Evolutionary conservation across 2,113 vertebrate species (phyloP), one percentile per base, ranked within the genome.

Genomic region (Upupa epops): DNA sequence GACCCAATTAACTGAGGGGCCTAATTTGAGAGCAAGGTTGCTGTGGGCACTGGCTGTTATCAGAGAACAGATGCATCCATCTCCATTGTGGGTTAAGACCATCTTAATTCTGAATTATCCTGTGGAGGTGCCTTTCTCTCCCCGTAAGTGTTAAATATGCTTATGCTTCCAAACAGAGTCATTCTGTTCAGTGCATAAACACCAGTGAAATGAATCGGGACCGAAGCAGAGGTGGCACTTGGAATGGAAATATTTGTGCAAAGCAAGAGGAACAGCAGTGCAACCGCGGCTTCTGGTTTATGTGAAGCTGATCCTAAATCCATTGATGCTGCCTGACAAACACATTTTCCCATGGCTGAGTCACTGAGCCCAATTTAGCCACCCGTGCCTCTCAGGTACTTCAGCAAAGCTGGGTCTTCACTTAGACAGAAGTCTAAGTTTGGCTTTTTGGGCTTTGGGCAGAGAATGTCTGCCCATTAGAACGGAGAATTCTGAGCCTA

Each of bases 1-100:
- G 81, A 95, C 91, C 91, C 70, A 93, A 64, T 95, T 96, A 95
- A 92, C 40, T 69, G 63, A 90, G 76, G 49, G 58, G 84, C 19
- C 77, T 92, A 89, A 90, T 92, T 82, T 92, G 45, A n/a, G 9
- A 92, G 2, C 6, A 40, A 25, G 54, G 91, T 65, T 84, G 36
- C 77, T 94, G 29, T 37, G 86, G 83, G 86, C 83, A 70, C 48
- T 55, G 37, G 29, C 63, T 82, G 40, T 45, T 92, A 10, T 74
- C 61, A 84, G 54, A 92, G 70, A 58, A 83, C 26, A 77, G 45
- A 90, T 56, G 83, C 29, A 88, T 77, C n/a, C 4, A 31, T 66
- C 24, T 81, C 29, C 86, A 0, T 1, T 19, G 58, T 5, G 22
- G 24, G 13, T n/a, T 77, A 31, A 89, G 61, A 68, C n/a, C 5